Percentiles rank a stretch among this genome's conserved stretches.
Evolutionary conservation across 2,888 invertebrate genomes (phyloP).

Genomic region (Venusia cambrica): DNA sequence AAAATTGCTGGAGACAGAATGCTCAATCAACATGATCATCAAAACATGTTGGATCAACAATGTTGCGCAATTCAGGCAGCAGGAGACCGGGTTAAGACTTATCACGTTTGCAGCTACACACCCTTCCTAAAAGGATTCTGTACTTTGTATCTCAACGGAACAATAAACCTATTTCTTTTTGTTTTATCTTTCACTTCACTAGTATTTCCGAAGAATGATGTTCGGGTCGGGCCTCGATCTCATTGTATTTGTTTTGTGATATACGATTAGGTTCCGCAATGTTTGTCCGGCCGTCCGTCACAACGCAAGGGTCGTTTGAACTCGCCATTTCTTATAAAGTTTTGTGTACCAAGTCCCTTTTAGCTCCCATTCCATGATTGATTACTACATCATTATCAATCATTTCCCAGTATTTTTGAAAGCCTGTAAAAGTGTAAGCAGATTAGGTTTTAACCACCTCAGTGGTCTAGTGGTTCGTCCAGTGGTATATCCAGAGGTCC

Average conservation of each 20-base stretch:
- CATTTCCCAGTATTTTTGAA: too few species aligned
- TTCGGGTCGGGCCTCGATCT: conserved; percentile 27
- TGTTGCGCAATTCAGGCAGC: too few species aligned
- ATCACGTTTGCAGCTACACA: too few species aligned
- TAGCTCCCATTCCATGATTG: conserved; percentile 14
- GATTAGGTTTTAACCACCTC: too few species aligned
- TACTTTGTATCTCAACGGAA: conserved; percentile 53
- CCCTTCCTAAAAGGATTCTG: conserved; percentile 53
- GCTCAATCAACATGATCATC: too few species aligned
- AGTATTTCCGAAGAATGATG: conserved; percentile 33
- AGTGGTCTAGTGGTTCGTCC: too few species aligned
- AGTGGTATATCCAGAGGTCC: too few species aligned
- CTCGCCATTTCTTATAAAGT: conserved; percentile 14
- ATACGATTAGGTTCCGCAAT: conserved; percentile 26
- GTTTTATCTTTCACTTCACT: conserved; percentile 52
- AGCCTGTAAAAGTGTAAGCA: too few species aligned
- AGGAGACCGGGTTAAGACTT: too few species aligned
- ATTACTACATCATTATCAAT: too few species aligned
- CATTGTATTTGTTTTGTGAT: conserved; percentile 33
- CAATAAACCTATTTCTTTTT: conserved; percentile 59
- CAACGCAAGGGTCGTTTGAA: conserved; percentile 14
- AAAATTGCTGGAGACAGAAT: too few species aligned
- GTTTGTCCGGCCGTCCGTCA: conserved; percentile 24
- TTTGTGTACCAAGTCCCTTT: conserved; percentile 12
- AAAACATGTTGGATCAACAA: too few species aligned